Evolutionary conservation across 2,113 vertebrate genomes (phyloP).

Genomic region (Diphyllodes magnificus): DNA sequence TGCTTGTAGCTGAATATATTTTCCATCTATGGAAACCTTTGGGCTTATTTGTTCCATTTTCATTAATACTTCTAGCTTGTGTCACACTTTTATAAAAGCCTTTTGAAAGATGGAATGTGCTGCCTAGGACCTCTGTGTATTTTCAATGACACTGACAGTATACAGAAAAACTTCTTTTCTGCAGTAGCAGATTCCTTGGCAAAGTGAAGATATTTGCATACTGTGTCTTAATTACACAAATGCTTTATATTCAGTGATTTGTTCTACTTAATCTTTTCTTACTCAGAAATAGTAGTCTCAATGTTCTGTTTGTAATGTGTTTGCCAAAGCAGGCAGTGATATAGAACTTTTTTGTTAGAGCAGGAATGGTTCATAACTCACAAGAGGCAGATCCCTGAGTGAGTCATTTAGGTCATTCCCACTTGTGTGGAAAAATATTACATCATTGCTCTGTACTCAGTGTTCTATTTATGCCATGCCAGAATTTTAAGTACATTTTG

Average conservation of each 20-base stretch:
- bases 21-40: neutral
- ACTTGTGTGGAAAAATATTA: conserved; percentile 70
- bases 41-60: neutral
- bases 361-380: conserved; percentile 51
- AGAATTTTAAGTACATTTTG: conserved; percentile 62
- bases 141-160: neutral
- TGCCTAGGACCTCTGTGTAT: neutral
- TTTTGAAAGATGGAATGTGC: neutral
- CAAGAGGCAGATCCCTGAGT: conserved; percentile 58
- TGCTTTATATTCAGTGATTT: neutral
- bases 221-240: neutral
- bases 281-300: neutral
- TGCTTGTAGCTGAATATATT: neutral
- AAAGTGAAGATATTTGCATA: neutral
- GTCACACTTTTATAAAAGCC: neutral
- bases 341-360: conserved; percentile 34
- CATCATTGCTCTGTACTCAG: conserved; percentile 58
- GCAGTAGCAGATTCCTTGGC: neutral
- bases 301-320: neutral
- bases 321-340: conserved; percentile 41
- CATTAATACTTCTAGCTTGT: neutral
- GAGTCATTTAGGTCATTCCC: conserved; percentile 68
- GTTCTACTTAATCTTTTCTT: conserved; percentile 18
- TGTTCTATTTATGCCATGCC: conserved; percentile 69
- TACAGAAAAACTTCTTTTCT: neutral